phyloP scores from a whole-genome alignment of 2,888 invertebrate genomes.

The Drymonia ruficornis region DNA sequence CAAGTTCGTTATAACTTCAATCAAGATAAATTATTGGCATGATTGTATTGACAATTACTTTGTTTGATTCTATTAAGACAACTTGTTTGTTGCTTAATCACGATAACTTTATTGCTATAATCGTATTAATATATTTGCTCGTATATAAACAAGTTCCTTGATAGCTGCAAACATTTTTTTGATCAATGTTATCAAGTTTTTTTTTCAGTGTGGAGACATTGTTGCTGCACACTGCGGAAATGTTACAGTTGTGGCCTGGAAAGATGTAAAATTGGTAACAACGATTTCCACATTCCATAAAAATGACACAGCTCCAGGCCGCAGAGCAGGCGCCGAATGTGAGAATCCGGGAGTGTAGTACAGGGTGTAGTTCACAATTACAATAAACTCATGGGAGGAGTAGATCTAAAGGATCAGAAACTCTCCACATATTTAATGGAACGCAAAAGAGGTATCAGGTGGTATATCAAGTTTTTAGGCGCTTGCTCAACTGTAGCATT shows the following conservation, averaged over 20 bases:
- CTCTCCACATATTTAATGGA: constrained; percentile 34
- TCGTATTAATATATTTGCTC: no score
- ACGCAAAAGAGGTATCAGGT: constrained; percentile 29
- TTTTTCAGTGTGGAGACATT: background rate
- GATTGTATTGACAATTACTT: no score
- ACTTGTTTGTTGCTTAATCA: no score
- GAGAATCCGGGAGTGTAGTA: no score
- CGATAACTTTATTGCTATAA: no score
- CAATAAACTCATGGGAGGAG: constrained; percentile 26
- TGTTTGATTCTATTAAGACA: no score
- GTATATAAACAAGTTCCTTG: no score
- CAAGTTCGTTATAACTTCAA: no score
- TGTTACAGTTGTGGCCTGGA: constrained; percentile 12
- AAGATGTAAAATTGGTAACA: constrained; percentile 12
- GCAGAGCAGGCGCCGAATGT: constrained; percentile 11
- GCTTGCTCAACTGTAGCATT: no score
- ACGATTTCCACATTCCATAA: constrained; percentile 16
- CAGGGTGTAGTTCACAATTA: constrained; percentile 18
- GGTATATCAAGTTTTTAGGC: constrained; percentile 29
- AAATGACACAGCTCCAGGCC: constrained; percentile 14
- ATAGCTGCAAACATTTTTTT: no score
- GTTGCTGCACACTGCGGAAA: constrained; percentile 13
- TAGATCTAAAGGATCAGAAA: constrained; percentile 37
- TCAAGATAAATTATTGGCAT: no score
- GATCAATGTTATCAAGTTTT: no score